Conservation (phyloP, 2,797 vertebrate species). For the Eutrigla gurnardus region DNA sequence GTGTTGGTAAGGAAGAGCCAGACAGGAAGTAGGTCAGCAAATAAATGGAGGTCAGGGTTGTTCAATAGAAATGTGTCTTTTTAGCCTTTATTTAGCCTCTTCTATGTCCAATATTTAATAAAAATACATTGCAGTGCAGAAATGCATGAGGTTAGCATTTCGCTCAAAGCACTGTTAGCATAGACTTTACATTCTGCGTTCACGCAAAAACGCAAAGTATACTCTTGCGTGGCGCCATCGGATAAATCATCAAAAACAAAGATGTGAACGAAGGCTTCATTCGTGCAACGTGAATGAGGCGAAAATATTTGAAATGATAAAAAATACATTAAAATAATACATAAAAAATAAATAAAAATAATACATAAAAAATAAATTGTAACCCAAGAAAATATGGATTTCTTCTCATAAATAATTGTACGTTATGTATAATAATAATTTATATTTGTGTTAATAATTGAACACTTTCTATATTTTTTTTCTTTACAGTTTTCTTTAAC, state of each 20-base stretch:
- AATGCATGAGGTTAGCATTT: neutral
- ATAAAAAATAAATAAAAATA: neutral
- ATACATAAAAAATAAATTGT: neutral
- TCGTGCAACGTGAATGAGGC: no score
- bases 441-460: no score
- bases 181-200: neutral
- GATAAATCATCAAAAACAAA: no score
- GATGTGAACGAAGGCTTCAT: no score
- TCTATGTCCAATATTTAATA: neutral
- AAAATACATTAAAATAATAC: no score
- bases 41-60: conserved; percentile 6
- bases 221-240: no score
- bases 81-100: neutral
- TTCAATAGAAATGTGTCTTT: neutral
- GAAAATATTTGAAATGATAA: no score
- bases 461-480: no score
- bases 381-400: neutral
- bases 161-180: neutral
- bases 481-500: no score
- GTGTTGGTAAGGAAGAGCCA: neutral
- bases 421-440: neutral
- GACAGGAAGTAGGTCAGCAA: conserved; percentile 26
- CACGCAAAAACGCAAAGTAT: no score
- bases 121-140: neutral
- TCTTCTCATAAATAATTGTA: neutral